Conservation (phyloP, 2,888 invertebrate genomes). For the Notodonta dromedarius region DNA sequence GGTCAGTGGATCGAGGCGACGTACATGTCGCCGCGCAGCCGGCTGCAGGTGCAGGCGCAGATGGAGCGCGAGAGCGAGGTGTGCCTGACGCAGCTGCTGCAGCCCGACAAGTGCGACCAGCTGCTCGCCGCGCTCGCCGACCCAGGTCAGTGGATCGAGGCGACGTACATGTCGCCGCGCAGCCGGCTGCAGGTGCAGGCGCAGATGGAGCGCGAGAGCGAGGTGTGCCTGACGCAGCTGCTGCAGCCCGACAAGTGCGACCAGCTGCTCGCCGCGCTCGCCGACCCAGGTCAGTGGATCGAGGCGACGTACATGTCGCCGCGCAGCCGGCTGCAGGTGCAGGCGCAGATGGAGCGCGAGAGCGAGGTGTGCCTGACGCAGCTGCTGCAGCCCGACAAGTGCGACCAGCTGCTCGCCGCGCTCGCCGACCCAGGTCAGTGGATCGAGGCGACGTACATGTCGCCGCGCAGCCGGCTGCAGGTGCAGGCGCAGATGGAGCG, state of each 20-base stretch:
- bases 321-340: slow-evolving; percentile 87
- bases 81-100: slow-evolving; percentile 84
- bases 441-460: slow-evolving; percentile 89
- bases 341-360: slow-evolving; percentile 90
- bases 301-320: slow-evolving; percentile 88
- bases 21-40: slow-evolving; percentile 88
- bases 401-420: slow-evolving; percentile 75
- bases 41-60: slow-evolving; percentile 89
- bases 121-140: slow-evolving; percentile 59
- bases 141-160: slow-evolving; percentile 89
- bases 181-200: slow-evolving; percentile 89
- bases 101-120: slow-evolving; percentile 81
- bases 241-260: slow-evolving; percentile 83
- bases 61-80: slow-evolving; percentile 93
- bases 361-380: slow-evolving; percentile 89
- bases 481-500: slow-evolving; percentile 92
- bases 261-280: slow-evolving; percentile 65
- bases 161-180: slow-evolving; percentile 88
- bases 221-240: slow-evolving; percentile 86
- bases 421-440: slow-evolving; percentile 77
- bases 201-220: slow-evolving; percentile 92
- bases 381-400: slow-evolving; percentile 82
- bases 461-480: slow-evolving; percentile 85
- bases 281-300: slow-evolving; percentile 86
- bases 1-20: slow-evolving; percentile 88